phyloP scores from a whole-genome alignment of 2,797 vertebrate genomes.

The Diplodus sargus region DNA sequence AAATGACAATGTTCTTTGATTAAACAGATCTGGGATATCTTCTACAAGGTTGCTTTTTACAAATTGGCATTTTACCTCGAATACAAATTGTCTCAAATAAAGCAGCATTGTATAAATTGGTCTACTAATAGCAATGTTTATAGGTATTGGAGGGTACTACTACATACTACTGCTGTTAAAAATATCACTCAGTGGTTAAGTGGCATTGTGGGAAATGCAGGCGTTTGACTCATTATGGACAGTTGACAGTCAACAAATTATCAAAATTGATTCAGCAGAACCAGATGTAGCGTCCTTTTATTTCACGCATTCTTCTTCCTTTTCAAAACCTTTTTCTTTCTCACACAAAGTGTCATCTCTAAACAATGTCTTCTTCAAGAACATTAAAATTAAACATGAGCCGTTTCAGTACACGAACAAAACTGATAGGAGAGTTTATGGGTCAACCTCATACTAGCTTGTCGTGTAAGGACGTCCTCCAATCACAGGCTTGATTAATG shows the following conservation, averaged over 20 bases:
- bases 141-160: no score
- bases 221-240: no score
- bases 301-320: no score
- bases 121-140: not conserved
- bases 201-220: no score
- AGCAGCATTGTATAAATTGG: not conserved
- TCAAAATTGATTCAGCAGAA: no score
- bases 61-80: not conserved
- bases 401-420: not conserved
- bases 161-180: no score
- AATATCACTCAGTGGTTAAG: no score
- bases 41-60: not conserved
- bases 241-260: no score
- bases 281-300: no score
- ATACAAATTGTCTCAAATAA: not conserved
- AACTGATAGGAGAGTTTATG: not conserved
- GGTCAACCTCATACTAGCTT: not conserved
- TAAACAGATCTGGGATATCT: not conserved
- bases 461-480: not conserved
- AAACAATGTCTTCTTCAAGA: not conserved
- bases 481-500: conserved; percentile 31
- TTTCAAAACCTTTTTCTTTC: no score
- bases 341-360: not conserved
- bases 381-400: not conserved
- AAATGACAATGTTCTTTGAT: not conserved